Percentiles rank a stretch among this genome's conserved stretches.
phyloP scores from a whole-genome alignment of 53 echinoderm and acorn worm species.

The Echinarachnius parma region DNA sequence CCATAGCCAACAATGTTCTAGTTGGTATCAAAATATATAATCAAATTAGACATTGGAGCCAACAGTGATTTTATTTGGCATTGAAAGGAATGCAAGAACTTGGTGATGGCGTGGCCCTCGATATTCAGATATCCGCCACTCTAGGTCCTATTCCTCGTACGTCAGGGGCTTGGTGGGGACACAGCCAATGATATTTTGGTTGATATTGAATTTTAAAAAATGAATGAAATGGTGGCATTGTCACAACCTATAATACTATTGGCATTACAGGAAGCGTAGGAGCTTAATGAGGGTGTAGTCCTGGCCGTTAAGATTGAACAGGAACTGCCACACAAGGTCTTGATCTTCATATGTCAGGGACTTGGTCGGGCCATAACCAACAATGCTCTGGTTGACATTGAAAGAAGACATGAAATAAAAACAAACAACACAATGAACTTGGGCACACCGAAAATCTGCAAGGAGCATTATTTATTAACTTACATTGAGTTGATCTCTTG shows the following conservation, averaged over 20 bases:
- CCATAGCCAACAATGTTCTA: constrained; percentile 90
- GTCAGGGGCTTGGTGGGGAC: constrained; percentile 81
- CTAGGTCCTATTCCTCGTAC: constrained; percentile 85
- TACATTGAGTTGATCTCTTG: constrained; percentile 96
- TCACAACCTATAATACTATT: no score
- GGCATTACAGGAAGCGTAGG: constrained; percentile 93
- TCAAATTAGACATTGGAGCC: no score
- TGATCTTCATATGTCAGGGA: constrained; percentile 79
- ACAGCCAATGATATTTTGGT: constrained; percentile 86
- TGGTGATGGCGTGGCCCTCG: constrained; percentile 92
- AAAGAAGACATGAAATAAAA: no score
- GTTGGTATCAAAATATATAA: no score
- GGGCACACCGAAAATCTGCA: no score
- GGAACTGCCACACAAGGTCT: constrained; percentile 88
- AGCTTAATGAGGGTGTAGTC: constrained; percentile 94
- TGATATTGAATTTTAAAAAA: no score
- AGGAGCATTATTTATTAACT: no score
- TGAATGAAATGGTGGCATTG: no score
- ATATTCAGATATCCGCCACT: constrained; percentile 95
- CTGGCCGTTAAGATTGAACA: constrained; percentile 93
- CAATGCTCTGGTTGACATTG: constrained; percentile 79
- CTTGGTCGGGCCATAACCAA: constrained; percentile 84
- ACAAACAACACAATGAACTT: no score
- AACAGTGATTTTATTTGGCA: no score
- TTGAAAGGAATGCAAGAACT: constrained; percentile 94